Evolutionary conservation across 2,797 vertebrate species (phyloP).

Genomic region (Intellagama lesueurii): DNA sequence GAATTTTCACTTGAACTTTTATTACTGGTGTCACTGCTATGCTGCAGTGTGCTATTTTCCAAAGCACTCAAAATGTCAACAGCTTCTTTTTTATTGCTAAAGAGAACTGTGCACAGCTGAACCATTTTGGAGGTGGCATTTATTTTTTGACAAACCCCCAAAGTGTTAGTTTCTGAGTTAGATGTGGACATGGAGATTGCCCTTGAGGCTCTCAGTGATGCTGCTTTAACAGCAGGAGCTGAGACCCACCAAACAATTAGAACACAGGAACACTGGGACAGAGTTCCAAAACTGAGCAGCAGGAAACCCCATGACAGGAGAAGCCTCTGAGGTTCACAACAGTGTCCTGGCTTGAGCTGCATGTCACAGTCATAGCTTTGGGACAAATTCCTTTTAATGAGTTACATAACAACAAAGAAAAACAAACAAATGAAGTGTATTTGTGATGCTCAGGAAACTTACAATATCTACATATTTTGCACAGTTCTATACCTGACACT

Average conservation of each 20-base stretch:
- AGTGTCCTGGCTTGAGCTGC: background rate
- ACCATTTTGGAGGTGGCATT: constrained; percentile 47
- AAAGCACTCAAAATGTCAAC: constrained; percentile 67
- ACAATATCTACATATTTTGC: background rate
- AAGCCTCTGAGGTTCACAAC: background rate
- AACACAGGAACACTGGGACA: background rate
- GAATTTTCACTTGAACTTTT: constrained; percentile 66
- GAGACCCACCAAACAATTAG: background rate
- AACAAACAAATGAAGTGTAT: background rate
- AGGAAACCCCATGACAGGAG: background rate
- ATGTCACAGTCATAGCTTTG: background rate
- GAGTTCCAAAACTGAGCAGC: background rate
- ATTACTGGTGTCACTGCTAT: constrained; percentile 48
- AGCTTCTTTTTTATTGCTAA: constrained; percentile 53
- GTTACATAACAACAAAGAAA: no score
- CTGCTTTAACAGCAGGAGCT: constrained; percentile 11
- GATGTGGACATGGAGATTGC: constrained; percentile 33
- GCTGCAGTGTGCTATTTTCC: constrained; percentile 50
- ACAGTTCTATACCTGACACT: background rate
- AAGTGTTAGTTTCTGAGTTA: constrained; percentile 53
- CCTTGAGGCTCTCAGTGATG: constrained; percentile 20
- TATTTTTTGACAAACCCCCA: constrained; percentile 54
- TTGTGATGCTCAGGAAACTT: background rate
- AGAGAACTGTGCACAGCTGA: constrained; percentile 45
- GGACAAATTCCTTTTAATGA: background rate